Conservation (phyloP, 2,888 invertebrate species). For the Diploptera punctata region DNA sequence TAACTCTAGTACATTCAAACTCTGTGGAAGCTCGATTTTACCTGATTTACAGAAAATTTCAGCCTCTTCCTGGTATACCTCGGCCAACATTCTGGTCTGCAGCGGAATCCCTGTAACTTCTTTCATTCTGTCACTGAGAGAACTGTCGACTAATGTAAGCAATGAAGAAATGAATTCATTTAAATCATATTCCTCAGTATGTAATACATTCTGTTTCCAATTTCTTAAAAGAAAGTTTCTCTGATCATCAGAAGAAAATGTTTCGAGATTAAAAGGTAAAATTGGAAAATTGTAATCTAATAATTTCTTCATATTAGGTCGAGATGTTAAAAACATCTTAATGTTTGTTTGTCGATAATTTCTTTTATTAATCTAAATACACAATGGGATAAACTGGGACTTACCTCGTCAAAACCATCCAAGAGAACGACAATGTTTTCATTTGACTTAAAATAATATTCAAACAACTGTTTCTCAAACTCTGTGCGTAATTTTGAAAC, state of each 20-base stretch:
- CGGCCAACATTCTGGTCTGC: slow-evolving; percentile 33
- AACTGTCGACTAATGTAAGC: neutral
- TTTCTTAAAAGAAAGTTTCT: neutral
- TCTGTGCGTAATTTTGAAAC: neutral
- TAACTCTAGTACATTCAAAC: slow-evolving; percentile 15
- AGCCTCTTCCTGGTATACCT: slow-evolving; percentile 25
- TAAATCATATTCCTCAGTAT: neutral
- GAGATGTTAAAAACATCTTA: neutral
- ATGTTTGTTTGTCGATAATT: neutral
- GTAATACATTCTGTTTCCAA: too few relatives aligned
- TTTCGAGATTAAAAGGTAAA: neutral
- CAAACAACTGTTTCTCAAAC: neutral
- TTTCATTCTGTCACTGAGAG: neutral
- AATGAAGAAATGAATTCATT: neutral
- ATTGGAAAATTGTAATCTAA: neutral
- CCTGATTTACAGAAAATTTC: neutral
- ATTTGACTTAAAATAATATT: neutral
- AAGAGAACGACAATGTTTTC: neutral
- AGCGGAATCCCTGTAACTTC: slow-evolving; percentile 29
- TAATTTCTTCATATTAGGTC: neutral
- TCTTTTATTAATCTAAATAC: neutral
- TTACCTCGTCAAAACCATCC: neutral
- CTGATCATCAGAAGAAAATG: neutral
- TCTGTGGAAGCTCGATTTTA: slow-evolving; percentile 7
- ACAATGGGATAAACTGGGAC: neutral